Base-by-base conservation (phyloP, 2,888 invertebrate species). In the Lymantria dispar region DNA sequence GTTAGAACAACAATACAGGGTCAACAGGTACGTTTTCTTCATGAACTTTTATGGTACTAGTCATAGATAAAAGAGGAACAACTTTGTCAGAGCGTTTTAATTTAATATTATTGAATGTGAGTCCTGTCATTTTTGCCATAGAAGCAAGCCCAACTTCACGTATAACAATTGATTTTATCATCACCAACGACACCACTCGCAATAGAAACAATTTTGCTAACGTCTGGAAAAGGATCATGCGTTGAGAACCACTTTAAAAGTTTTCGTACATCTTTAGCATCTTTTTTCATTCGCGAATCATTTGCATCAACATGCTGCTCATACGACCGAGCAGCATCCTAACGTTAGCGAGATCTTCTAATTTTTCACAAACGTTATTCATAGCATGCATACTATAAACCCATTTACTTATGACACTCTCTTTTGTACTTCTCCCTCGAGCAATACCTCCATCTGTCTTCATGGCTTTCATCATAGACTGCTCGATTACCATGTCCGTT, bases 391-490 rank as follows among this genome's bases (percentile, higher is more conserved):
- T 45, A 3, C 22, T n/a, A 22, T 45, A 37, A 45, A 45, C 37
- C 44, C 44, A 43, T 43, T 43, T 43, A 14, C 43, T 43, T 33
- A 43, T 33, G n/a, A 77, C 77, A 58, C 74, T 76, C 9, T 79
- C 73, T 70, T 71, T 45, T 15, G 74, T 78, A 74, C 79, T 76
- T 73, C 78, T 62, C 8, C 79, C 78, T 68, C 72, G 78, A n/a
- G n/a, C n/a, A n/a, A 73, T 57, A 60, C 79, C 80, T 60, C 80
- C 80, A 69, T 74, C 71, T 72, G 74, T 78, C 43, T 72, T 75
- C 72, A 81, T 81, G 56, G 73, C 54, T 58, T 67, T 70, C 75
- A 73, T 74, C 58, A 71, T 56, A 33, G 65, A 61, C 43, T 71
- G 70, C 36, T 72, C 69, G 51, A 82, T 80, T 0, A 72, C 52